phyloP scores from a whole-genome alignment of 92 coral and sea anemone genomes.

The Porites lobata region DNA sequence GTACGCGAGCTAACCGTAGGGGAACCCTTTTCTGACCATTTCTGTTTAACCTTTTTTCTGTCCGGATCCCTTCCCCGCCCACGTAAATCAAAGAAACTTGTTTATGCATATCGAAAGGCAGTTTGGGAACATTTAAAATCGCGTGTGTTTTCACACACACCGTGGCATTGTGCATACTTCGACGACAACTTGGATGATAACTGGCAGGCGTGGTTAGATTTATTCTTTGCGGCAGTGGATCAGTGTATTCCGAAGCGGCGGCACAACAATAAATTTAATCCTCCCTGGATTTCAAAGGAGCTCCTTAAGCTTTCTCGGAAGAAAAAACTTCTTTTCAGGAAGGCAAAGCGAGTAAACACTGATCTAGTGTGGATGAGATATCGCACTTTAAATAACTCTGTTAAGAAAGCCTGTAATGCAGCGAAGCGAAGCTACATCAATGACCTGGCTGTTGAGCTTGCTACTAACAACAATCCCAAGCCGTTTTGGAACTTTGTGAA shows the following conservation, averaged over 20 bases:
- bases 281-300: no score
- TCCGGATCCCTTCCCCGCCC: not conserved
- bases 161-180: conserved; percentile 55
- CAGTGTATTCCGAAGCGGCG: conserved; percentile 42
- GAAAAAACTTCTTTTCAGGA: no score
- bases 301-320: no score
- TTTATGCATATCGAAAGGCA: conserved; percentile 12
- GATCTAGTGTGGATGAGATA: no score
- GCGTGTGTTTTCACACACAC: conserved; percentile 26
- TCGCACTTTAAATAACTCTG: conserved; percentile 10
- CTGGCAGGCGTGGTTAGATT: conserved; percentile 50
- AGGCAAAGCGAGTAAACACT: no score
- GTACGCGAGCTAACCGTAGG: conserved; percentile 54
- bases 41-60: conserved; percentile 36
- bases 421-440: not conserved
- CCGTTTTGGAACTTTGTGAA: no score
- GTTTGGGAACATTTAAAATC: conserved; percentile 26
- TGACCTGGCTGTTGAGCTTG: conserved; percentile 3
- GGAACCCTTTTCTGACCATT: conserved; percentile 67
- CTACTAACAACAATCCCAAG: not conserved
- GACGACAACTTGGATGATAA: conserved; percentile 12
- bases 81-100: conserved; percentile 28
- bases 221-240: conserved; percentile 31
- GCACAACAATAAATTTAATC: not conserved
- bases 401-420: conserved; percentile 18